phyloP scores from a whole-genome alignment of 1,140 invertebrate species.

The Drosophila pectinifera region DNA sequence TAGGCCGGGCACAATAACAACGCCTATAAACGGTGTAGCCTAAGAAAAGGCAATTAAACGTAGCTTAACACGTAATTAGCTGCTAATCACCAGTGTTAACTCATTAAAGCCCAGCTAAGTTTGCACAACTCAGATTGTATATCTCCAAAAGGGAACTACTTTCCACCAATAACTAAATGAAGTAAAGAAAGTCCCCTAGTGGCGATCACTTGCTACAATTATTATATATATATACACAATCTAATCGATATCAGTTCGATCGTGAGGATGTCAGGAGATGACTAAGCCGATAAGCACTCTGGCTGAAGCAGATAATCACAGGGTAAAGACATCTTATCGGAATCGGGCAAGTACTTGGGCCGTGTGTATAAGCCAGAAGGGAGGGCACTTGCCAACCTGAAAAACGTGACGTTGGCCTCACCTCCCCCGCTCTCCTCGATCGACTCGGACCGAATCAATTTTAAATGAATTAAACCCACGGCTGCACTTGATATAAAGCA shows the following conservation, averaged over 20 bases:
- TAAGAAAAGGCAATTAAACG: slow-evolving; percentile 11
- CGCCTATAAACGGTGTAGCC: not conserved
- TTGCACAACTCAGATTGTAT: too few species aligned
- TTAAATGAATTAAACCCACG: slow-evolving; percentile 28
- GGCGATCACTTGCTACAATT: not conserved
- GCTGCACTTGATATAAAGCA: slow-evolving; percentile 16
- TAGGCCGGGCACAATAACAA: slow-evolving; percentile 1
- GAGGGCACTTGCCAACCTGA: slow-evolving; percentile 14
- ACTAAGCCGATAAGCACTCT: slow-evolving; percentile 5
- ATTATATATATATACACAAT: slow-evolving; percentile 18
- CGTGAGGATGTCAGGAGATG: not conserved
- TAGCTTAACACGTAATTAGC: slow-evolving; percentile 25
- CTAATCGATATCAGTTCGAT: slow-evolving; percentile 14
- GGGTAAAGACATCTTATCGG: slow-evolving; percentile 23
- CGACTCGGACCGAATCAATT: slow-evolving; percentile 11
- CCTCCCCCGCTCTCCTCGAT: slow-evolving; percentile 14
- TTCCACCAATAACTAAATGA: too few species aligned
- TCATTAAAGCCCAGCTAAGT: too few species aligned
- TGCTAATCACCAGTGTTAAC: not conserved
- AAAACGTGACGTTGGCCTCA: slow-evolving; percentile 56
- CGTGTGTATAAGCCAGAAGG: not conserved
- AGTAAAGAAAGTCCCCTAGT: too few species aligned
- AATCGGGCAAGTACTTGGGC: slow-evolving; percentile 1
- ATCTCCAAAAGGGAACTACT: not conserved
- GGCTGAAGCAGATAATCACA: slow-evolving; percentile 6